Conservation (phyloP, 1,140 invertebrate species). For the Manduca sexta region DNA sequence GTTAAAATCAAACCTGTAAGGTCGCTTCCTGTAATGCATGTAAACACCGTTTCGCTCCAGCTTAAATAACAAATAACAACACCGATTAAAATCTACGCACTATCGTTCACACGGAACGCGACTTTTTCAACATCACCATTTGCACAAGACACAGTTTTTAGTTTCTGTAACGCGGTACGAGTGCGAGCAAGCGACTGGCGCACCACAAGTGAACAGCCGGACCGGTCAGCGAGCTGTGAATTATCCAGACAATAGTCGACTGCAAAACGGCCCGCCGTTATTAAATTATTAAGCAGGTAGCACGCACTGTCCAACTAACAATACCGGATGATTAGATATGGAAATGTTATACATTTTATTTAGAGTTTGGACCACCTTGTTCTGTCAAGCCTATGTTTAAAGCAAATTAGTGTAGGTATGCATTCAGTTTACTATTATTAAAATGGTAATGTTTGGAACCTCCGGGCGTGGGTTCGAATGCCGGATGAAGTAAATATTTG, state of each 20-base stretch:
- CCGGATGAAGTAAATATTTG: too few species aligned
- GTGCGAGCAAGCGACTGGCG: slow-evolving; percentile 19
- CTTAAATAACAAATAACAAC: slow-evolving; percentile 44
- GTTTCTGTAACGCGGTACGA: slow-evolving; percentile 10
- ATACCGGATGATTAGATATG: not conserved
- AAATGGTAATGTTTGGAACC: too few species aligned
- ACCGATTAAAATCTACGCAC: slow-evolving; percentile 20
- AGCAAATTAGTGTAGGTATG: too few species aligned
- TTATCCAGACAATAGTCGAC: slow-evolving; percentile 42
- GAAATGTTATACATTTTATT: not conserved
- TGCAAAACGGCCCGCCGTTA: slow-evolving; percentile 47
- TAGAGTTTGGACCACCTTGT: too few species aligned
- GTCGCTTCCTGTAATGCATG: slow-evolving; percentile 71
- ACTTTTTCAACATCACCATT: slow-evolving; percentile 34
- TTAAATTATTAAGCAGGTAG: slow-evolving; percentile 54
- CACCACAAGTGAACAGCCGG: slow-evolving; percentile 30
- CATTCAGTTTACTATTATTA: too few species aligned
- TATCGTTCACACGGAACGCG: slow-evolving; percentile 27
- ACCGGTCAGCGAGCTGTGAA: slow-evolving; percentile 37
- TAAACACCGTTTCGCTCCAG: slow-evolving; percentile 63
- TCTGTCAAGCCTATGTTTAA: too few species aligned
- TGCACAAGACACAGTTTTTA: slow-evolving; percentile 2
- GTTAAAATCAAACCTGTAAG: slow-evolving; percentile 47
- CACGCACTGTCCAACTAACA: not conserved
- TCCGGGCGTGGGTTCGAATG: too few species aligned